A percentile compares a stretch with the other conserved stretches of the same genome.
These are phyloP conservation scores for Popillia japonica DNA, from an alignment of 1,140 invertebrate species.

Conservation along the genomic window DNA sequence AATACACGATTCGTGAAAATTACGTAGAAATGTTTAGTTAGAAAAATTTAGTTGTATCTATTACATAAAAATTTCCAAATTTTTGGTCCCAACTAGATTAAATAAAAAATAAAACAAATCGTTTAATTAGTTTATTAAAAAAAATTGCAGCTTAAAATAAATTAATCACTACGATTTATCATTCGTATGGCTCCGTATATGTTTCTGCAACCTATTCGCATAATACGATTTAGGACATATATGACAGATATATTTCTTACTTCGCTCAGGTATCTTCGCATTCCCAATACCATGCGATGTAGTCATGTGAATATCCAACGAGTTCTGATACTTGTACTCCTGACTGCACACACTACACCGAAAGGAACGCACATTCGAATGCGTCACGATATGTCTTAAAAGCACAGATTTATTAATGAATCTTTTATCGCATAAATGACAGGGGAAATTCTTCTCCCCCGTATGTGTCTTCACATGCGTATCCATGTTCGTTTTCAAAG, in stretches of 20 bases:
- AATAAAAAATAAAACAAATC: no score
- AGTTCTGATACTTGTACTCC: constrained; percentile 52
- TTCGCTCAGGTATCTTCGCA: constrained; percentile 45
- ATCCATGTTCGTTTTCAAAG: constrained; percentile 53
- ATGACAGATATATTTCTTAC: constrained; percentile 51
- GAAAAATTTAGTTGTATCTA: no score
- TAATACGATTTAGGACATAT: constrained; percentile 50
- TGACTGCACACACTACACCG: constrained; percentile 47
- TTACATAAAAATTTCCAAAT: no score
- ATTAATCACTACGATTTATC: constrained; percentile 48
- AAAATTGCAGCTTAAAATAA: no score
- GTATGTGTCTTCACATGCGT: constrained; percentile 54
- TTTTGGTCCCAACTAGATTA: no score
- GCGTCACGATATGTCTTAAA: constrained; percentile 49
- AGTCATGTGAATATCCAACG: constrained; percentile 49
- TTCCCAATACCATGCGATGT: constrained; percentile 51
- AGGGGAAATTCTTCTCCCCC: constrained; percentile 55
- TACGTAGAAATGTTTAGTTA: no score
- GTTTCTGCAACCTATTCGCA: constrained; percentile 51
- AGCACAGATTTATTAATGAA: constrained; percentile 50
- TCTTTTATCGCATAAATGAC: constrained; percentile 53
- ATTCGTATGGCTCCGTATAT: constrained; percentile 47
- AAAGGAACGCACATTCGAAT: constrained; percentile 49
- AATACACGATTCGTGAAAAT: no score
- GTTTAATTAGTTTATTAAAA: no score